Evolutionary conservation across 2,888 invertebrate species (phyloP).

Genomic region (Elmis aenea): DNA sequence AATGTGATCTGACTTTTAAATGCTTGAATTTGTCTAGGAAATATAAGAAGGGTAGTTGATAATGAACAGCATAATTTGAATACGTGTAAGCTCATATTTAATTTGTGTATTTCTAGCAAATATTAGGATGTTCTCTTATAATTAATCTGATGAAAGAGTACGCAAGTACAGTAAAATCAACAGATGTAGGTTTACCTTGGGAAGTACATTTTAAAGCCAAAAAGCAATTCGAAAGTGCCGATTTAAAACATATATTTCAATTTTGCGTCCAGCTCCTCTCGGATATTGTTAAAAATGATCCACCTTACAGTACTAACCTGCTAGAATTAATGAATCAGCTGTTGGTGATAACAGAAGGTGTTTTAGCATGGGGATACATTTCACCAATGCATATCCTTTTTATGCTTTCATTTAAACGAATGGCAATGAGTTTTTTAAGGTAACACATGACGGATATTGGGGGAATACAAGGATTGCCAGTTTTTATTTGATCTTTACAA

Average conservation of each 20-base stretch:
- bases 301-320: slow-evolving; percentile 49
- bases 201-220: slow-evolving; percentile 82
- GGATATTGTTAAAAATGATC: slow-evolving; percentile 53
- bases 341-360: slow-evolving; percentile 71
- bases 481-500: too few species aligned
- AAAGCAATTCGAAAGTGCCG: slow-evolving; percentile 74
- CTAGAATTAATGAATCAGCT: slow-evolving; percentile 62
- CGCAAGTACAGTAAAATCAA: slow-evolving; percentile 76
- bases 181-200: slow-evolving; percentile 84
- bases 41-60: too few species aligned
- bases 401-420: slow-evolving; percentile 11
- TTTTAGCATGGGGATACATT: slow-evolving; percentile 79
- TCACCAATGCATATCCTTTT: slow-evolving; percentile 50
- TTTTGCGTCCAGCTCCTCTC: slow-evolving; percentile 61
- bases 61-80: too few species aligned
- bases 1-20: neutral
- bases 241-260: slow-evolving; percentile 75
- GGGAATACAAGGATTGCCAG: too few species aligned
- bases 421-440: neutral
- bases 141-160: slow-evolving; percentile 84
- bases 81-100: too few species aligned
- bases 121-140: slow-evolving; percentile 79
- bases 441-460: too few species aligned
- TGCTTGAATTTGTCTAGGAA: neutral
- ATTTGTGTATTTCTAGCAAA: slow-evolving; percentile 65